Evolutionary conservation across 2,888 invertebrate species (phyloP).

Genomic region (Sphecodes monilicornis): DNA sequence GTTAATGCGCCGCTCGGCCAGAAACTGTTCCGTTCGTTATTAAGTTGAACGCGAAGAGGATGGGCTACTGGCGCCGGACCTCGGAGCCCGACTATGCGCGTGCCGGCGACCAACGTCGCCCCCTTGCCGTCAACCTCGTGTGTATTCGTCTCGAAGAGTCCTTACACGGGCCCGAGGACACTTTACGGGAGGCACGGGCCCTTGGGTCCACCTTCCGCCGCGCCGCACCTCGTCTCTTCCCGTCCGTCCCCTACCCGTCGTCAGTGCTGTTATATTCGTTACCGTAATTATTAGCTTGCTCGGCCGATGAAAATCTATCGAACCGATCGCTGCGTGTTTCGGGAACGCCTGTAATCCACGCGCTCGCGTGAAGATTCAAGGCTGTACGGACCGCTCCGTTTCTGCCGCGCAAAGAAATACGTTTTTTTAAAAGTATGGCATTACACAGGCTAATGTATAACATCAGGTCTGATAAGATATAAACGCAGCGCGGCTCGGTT

Average conservation of each 20-base stretch:
- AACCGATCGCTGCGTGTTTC: slow-evolving; percentile 31
- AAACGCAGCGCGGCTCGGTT: slow-evolving; percentile 36
- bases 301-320: slow-evolving; percentile 39
- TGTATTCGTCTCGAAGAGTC: slow-evolving; percentile 25
- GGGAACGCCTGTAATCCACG: slow-evolving; percentile 48
- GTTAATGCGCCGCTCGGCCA: slow-evolving; percentile 74
- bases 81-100: slow-evolving; percentile 24
- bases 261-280: slow-evolving; percentile 25
- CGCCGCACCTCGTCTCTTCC: not conserved
- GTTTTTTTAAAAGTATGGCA: slow-evolving; percentile 50
- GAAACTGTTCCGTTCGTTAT: slow-evolving; percentile 74
- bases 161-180: slow-evolving; percentile 26
- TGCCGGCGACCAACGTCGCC: slow-evolving; percentile 27
- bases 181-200: slow-evolving; percentile 21
- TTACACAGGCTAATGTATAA: slow-evolving; percentile 50
- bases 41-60: slow-evolving; percentile 36
- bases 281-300: slow-evolving; percentile 38
- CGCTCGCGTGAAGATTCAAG: not conserved
- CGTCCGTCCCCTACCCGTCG: slow-evolving; percentile 5
- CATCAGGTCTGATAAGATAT: slow-evolving; percentile 55
- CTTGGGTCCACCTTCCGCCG: not conserved
- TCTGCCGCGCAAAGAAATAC: slow-evolving; percentile 41
- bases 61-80: slow-evolving; percentile 39
- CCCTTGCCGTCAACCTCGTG: slow-evolving; percentile 24
- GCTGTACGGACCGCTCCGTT: not conserved